Base-by-base conservation (phyloP, 2,888 invertebrate genomes). In the Lasioglossum oenotherae region DNA sequence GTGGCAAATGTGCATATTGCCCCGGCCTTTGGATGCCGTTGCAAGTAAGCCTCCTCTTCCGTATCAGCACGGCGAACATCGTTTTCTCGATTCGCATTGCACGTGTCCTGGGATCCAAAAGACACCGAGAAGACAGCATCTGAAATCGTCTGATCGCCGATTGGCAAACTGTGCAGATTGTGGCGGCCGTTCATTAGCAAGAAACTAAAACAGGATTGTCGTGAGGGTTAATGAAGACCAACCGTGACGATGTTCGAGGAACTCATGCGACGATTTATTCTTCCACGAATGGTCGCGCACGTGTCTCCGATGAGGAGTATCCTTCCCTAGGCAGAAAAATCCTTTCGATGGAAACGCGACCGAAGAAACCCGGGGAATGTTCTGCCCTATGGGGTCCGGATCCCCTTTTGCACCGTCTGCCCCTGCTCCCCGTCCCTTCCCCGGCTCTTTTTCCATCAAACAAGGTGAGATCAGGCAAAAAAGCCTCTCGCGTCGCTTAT, bases 391-490 rank as follows among this genome's bases (percentile, higher is more conserved):
- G 90, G 87, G 84, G 85, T 85, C 77, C 44, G 85, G 78, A 86
- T 88, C 85, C 78, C 88, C 84, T 88, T 86, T 86, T 82, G 81
- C 81, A 80, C 78, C 80, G 78, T 64, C 16, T 31, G 78, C 57
- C 72, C 74, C 49, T 81, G 53, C 53, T 82, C 67, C 49, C 69
- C 67, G 67, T 74, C 41, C 82, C 69, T 67, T 23, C 78, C 57
- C 6, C 60, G 53, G n/a, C 35, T 60, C 85, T 77, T 82, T 84
- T 75, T 74, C 91, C 92, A 88, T 92, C 92, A 87, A 91, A 90
- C 88, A 93, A 92, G 93, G 91, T 88, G 89, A 93, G 90, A 89
- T 84, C 67, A 57, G 49, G 89, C 88, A 93, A 93, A 93, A 93
- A 93, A 90, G 84, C 76, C 72, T 82, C 86, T 82, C 86, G 80